A percentile compares a stretch with the other conserved stretches of the same genome.
phyloP scores from a whole-genome alignment of 2,113 vertebrate species.

The Microcebus lehilahytsara region DNA sequence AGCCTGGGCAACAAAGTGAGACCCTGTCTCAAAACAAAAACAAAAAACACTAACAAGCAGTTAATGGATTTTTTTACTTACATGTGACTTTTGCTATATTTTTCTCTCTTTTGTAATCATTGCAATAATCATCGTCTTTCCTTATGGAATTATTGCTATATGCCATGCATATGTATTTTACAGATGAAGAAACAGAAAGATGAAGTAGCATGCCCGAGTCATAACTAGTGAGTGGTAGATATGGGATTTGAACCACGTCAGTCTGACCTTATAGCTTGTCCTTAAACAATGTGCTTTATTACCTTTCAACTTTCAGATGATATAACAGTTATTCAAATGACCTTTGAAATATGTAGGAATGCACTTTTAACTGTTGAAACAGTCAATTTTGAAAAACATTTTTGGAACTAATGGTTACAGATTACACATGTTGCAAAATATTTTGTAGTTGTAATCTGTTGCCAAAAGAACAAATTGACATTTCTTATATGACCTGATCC shows the following conservation, averaged over 20 bases:
- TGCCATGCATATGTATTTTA: not conserved
- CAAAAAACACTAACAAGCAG: not conserved
- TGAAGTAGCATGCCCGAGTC: not conserved
- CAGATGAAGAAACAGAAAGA: not conserved
- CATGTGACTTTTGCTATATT: not conserved
- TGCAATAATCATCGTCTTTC: not conserved
- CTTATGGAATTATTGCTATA: not conserved
- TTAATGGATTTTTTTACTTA: not conserved
- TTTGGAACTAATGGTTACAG: not conserved
- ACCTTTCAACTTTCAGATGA: not conserved
- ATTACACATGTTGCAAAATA: not conserved
- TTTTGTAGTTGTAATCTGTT: not conserved
- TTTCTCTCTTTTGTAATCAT: not conserved
- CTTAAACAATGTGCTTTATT: not conserved
- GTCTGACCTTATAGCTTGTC: not conserved
- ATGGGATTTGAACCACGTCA: not conserved
- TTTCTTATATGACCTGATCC: not conserved
- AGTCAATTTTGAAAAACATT: not conserved
- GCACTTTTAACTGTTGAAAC: not conserved
- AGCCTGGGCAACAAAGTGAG: no score
- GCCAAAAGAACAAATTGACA: not conserved
- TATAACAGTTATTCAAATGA: not conserved
- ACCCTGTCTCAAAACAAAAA: no score
- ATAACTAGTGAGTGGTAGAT: not conserved
- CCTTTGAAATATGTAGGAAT: conserved; percentile 7